These are phyloP conservation scores for Synergus gifuensis DNA, from an alignment of 2,888 invertebrate species.

Conservation along the genomic window DNA sequence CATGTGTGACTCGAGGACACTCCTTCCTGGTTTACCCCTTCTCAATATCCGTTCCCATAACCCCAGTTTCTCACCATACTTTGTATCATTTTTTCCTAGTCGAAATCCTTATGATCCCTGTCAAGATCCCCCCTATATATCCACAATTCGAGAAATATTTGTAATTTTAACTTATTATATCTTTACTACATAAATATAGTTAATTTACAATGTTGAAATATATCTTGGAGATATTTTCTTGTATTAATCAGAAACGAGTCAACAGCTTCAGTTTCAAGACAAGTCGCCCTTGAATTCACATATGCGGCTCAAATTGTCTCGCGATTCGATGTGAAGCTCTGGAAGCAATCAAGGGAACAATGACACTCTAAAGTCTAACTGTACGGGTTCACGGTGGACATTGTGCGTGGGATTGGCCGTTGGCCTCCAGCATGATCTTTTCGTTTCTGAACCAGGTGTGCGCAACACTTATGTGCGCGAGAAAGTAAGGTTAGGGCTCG, in stretches of 20 bases:
- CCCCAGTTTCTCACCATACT: not conserved
- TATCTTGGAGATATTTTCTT: not conserved
- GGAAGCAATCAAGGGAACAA: constrained; percentile 69
- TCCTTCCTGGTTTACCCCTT: constrained; percentile 39
- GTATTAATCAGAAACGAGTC: not conserved
- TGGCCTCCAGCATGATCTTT: constrained; percentile 51
- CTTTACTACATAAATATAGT: too few relatives aligned
- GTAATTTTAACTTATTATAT: too few relatives aligned
- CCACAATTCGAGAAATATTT: too few relatives aligned
- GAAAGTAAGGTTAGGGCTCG: constrained; percentile 41
- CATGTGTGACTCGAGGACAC: constrained; percentile 49
- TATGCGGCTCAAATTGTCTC: not conserved
- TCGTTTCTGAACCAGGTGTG: constrained; percentile 53
- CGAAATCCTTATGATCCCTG: not conserved
- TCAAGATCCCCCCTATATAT: too few relatives aligned
- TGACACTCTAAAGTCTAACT: constrained; percentile 64
- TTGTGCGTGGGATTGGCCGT: constrained; percentile 63
- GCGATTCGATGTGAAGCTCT: constrained; percentile 40
- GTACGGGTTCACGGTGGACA: constrained; percentile 58
- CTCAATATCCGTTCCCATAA: constrained; percentile 27
- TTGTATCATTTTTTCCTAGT: not conserved
- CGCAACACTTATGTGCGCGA: constrained; percentile 57
- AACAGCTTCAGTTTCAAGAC: not conserved
- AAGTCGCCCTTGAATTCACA: not conserved
- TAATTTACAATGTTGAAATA: too few relatives aligned